Conservation (phyloP, 1,140 invertebrate species). For the Zophobas atratus region DNA sequence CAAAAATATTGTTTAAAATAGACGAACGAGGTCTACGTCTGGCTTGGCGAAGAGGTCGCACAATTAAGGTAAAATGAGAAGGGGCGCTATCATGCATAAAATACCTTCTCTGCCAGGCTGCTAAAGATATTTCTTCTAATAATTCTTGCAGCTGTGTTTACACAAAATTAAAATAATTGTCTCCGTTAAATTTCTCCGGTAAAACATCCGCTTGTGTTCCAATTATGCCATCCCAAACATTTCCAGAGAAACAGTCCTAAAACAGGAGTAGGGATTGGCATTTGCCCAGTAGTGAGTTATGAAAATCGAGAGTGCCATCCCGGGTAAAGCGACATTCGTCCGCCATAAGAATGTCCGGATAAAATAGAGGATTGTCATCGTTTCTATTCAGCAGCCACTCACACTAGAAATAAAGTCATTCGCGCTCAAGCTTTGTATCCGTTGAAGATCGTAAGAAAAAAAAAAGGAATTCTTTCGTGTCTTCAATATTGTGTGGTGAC, state of each 20-base stretch:
- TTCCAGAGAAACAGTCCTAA: neutral
- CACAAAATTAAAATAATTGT: constrained; percentile 15
- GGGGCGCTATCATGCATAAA: constrained; percentile 30
- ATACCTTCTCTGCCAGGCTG: constrained; percentile 4
- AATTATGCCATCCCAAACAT: constrained; percentile 19
- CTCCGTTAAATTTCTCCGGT: constrained; percentile 6
- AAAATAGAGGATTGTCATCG: no score
- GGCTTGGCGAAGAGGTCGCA: neutral
- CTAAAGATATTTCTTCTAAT: constrained; percentile 18
- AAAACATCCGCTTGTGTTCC: constrained; percentile 26
- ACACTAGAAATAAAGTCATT: no score
- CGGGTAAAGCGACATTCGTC: no score
- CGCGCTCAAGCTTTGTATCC: no score
- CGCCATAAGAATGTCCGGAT: no score
- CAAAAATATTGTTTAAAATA: no score
- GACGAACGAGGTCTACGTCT: no score
- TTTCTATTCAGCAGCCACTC: no score
- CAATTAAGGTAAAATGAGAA: constrained; percentile 16
- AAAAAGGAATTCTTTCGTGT: no score
- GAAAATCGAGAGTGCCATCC: no score
- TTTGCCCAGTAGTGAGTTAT: neutral
- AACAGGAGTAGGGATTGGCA: neutral
- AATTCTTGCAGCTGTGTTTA: constrained; percentile 8
- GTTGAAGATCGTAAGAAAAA: no score
- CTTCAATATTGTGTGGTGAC: no score